Evolutionary conservation across 2,888 invertebrate genomes (phyloP).

Genomic region (Eugnorisma glareosa): DNA sequence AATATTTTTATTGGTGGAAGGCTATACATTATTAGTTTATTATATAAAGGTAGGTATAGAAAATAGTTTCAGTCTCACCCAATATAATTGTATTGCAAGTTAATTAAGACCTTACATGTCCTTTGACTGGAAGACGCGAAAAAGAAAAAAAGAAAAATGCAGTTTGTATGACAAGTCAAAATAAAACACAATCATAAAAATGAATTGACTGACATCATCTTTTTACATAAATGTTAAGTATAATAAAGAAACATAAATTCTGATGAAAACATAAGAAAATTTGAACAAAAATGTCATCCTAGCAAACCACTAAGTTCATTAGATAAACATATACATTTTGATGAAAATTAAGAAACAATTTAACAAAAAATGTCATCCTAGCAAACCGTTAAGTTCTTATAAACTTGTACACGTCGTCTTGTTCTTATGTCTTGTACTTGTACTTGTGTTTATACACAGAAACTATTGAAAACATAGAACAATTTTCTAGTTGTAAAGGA

Average conservation of each 20-base stretch:
- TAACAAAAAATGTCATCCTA: no score
- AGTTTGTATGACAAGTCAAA: not conserved
- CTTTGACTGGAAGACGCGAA: not conserved
- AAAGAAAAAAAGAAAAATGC: not conserved
- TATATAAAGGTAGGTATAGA: not conserved
- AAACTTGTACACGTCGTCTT: no score
- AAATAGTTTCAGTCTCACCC: constrained; percentile 16
- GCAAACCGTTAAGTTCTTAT: no score
- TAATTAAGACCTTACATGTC: not conserved
- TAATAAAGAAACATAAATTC: not conserved
- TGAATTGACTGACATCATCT: constrained; percentile 1
- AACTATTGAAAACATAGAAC: not conserved
- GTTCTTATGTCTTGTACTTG: no score
- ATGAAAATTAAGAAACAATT: no score
- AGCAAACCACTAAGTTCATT: not conserved
- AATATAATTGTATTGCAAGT: not conserved
- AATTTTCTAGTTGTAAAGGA: not conserved
- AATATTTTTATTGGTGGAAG: constrained; percentile 12
- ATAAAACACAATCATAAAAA: constrained; percentile 20
- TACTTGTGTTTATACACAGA: no score
- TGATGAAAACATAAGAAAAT: not conserved
- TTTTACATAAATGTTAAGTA: not conserved
- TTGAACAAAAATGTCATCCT: not conserved
- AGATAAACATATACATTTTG: no score
- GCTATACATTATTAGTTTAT: constrained; percentile 19